Conservation (phyloP, 2,888 invertebrate species). For the Pomacea canaliculata region DNA sequence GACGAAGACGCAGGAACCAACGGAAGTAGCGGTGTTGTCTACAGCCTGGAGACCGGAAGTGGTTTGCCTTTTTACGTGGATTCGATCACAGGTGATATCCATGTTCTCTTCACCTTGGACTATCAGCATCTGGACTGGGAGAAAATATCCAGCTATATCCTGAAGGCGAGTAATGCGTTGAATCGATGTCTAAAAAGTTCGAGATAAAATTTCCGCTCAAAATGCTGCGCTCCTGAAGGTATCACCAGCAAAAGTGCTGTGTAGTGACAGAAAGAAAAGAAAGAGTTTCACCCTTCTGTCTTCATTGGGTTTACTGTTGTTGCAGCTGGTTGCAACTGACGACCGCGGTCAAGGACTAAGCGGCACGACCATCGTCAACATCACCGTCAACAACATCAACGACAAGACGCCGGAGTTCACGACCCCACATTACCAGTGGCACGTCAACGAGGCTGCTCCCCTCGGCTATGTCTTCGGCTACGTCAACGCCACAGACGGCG, state of each 20-base stretch:
- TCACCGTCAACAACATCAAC: slow-evolving; percentile 34
- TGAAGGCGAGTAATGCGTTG: slow-evolving; percentile 22
- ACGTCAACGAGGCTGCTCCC: slow-evolving; percentile 20
- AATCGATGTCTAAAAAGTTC: too few species aligned
- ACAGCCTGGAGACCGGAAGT: slow-evolving; percentile 12
- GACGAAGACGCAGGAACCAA: slow-evolving; percentile 30
- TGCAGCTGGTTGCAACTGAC: slow-evolving; percentile 32
- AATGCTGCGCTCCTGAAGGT: too few species aligned
- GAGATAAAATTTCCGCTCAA: too few species aligned
- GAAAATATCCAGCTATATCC: slow-evolving; percentile 12
- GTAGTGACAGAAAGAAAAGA: too few species aligned
- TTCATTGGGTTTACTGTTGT: background rate
- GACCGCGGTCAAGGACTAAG: slow-evolving; percentile 28
- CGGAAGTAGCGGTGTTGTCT: slow-evolving; percentile 24
- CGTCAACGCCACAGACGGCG: slow-evolving; percentile 40
- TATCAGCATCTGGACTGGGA: slow-evolving; percentile 31
- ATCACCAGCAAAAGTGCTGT: too few species aligned
- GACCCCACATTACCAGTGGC: slow-evolving; percentile 22
- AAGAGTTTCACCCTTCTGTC: too few species aligned
- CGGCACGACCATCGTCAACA: slow-evolving; percentile 21
- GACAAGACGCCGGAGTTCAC: slow-evolving; percentile 33
- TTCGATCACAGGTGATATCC: slow-evolving; percentile 18
- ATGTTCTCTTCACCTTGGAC: slow-evolving; percentile 13
- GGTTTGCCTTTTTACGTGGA: slow-evolving; percentile 27
- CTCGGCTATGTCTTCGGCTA: slow-evolving; percentile 32